These are phyloP conservation scores for Sycophila sp. DNA, from an alignment of 1,140 invertebrate species.

Conservation along the genomic window DNA sequence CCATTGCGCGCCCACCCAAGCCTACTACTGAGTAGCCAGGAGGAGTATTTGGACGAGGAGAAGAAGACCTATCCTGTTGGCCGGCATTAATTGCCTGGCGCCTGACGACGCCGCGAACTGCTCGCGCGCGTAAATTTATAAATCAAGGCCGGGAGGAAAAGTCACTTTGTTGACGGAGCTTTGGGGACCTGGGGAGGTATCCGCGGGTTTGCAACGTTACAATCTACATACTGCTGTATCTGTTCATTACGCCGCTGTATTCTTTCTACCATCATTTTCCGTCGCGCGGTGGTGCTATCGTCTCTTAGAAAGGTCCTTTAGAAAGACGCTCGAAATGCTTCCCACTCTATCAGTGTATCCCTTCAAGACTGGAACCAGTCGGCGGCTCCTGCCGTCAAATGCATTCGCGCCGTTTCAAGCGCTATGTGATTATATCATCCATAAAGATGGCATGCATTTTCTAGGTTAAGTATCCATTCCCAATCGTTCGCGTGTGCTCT, in stretches of 20 bases:
- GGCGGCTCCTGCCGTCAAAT: constrained; percentile 6
- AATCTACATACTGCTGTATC: constrained; percentile 14
- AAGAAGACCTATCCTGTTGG: too few relatives aligned
- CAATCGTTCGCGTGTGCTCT: neutral
- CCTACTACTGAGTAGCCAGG: too few relatives aligned
- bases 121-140: too few relatives aligned
- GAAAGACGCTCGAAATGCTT: neutral
- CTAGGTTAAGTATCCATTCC: constrained; percentile 16
- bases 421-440: neutral
- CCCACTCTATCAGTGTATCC: neutral
- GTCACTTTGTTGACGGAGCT: too few relatives aligned
- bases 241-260: constrained; percentile 5
- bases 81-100: too few relatives aligned
- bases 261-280: constrained; percentile 19
- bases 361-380: constrained; percentile 3
- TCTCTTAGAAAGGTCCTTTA: neutral
- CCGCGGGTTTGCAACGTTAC: too few relatives aligned
- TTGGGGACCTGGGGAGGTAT: too few relatives aligned
- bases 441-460: constrained; percentile 1
- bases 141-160: too few relatives aligned
- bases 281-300: neutral
- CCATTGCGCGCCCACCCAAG: too few relatives aligned
- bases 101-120: too few relatives aligned
- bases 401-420: constrained; percentile 9
- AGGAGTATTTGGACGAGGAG: too few relatives aligned